phyloP scores from a whole-genome alignment of 2,797 vertebrate genomes.

The Notoglanidium macrostoma region DNA sequence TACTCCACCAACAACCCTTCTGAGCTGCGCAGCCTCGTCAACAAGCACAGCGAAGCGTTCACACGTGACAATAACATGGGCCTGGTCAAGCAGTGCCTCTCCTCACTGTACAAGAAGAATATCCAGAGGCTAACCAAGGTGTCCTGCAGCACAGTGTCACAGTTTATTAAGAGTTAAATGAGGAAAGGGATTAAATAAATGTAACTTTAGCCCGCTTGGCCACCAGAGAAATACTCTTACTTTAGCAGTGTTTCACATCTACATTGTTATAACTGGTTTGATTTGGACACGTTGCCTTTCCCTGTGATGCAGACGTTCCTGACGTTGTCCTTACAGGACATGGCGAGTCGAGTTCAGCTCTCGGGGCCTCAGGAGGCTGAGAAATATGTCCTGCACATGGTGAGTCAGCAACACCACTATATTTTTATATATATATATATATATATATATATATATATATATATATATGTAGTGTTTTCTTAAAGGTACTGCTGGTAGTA shows the following conservation, averaged over 20 bases:
- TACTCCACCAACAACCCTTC: constrained; percentile 95
- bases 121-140: constrained; percentile 99
- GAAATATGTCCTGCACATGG: constrained; percentile 99
- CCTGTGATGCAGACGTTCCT: constrained; percentile 86
- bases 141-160: neutral
- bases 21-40: constrained; percentile 90
- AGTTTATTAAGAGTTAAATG: neutral
- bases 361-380: constrained; percentile 96
- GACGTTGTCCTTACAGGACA: constrained; percentile 98
- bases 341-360: constrained; percentile 98
- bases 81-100: constrained; percentile 96
- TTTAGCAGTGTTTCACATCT: neutral
- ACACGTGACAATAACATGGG: constrained; percentile 95
- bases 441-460: too few relatives aligned
- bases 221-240: neutral
- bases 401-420: constrained; percentile 66
- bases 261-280: neutral
- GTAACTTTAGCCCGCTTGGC: neutral
- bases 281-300: constrained; percentile 1
- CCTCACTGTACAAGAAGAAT: constrained; percentile 99
- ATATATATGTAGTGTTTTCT: neutral
- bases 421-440: neutral
- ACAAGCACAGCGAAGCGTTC: constrained; percentile 93
- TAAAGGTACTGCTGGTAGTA: neutral
- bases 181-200: neutral